phyloP scores from a whole-genome alignment of 1,140 invertebrate genomes.

The Rhopalosiphum maidis region DNA sequence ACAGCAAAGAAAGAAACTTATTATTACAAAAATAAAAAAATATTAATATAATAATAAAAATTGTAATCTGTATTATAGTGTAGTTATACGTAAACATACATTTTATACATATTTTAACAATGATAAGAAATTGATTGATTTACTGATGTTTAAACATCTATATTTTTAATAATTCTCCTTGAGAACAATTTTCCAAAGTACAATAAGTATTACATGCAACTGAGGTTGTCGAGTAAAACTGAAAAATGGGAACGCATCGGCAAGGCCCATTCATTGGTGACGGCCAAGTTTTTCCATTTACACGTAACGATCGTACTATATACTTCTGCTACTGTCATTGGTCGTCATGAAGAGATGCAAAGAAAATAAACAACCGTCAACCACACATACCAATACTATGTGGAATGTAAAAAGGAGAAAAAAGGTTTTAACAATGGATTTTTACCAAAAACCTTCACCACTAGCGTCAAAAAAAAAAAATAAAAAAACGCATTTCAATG shows the following conservation, averaged over 20 bases:
- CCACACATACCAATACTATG: not conserved
- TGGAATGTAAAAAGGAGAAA: not conserved
- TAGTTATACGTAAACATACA: not conserved
- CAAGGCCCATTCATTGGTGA: not conserved
- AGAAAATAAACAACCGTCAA: conserved; percentile 4
- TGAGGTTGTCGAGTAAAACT: not conserved
- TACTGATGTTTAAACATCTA: not conserved
- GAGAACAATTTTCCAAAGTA: not conserved
- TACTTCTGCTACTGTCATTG: not conserved
- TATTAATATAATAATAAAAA: not conserved
- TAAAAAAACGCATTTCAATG: not conserved
- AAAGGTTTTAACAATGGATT: conserved; percentile 9
- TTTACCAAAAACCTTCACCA: not conserved
- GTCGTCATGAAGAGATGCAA: not conserved
- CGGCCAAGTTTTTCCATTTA: not conserved
- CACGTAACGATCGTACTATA: not conserved
- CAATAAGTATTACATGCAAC: not conserved
- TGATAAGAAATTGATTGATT: not conserved
- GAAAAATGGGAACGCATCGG: not conserved
- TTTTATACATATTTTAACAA: not conserved
- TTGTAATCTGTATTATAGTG: not conserved
- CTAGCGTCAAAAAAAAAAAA: not conserved
- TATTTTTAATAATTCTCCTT: not conserved
- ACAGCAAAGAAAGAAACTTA: not conserved
- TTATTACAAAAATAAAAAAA: not conserved